These are phyloP conservation scores for Schizotus pectinicornis DNA, from an alignment of 2,888 invertebrate genomes.

Conservation along the genomic window DNA sequence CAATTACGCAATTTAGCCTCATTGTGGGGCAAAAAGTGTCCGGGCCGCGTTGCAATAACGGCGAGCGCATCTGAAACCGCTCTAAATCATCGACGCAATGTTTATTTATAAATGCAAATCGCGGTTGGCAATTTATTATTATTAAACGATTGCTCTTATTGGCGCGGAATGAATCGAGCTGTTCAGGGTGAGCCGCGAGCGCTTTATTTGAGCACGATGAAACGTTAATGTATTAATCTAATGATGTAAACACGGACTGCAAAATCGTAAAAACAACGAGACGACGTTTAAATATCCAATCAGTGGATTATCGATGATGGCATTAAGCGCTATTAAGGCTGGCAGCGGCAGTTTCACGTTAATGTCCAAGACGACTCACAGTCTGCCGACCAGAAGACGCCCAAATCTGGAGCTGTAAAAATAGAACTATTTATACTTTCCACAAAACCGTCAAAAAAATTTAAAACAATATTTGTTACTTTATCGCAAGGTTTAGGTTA, in stretches of 20 bases:
- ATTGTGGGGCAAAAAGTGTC: background rate
- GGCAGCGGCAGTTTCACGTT: too few relatives aligned
- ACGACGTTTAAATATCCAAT: too few relatives aligned
- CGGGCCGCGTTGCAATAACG: background rate
- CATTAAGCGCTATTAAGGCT: too few relatives aligned
- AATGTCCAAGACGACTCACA: too few relatives aligned
- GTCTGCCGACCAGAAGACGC: too few relatives aligned
- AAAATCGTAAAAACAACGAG: background rate
- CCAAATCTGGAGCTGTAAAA: too few relatives aligned
- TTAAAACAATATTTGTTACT: too few relatives aligned
- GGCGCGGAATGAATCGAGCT: constrained; percentile 23
- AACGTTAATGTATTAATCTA: constrained; percentile 28
- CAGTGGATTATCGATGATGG: too few relatives aligned
- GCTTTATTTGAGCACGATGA: constrained; percentile 23
- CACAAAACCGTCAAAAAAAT: too few relatives aligned
- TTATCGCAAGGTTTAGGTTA: too few relatives aligned
- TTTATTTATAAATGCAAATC: constrained; percentile 32
- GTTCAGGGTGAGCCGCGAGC: constrained; percentile 17
- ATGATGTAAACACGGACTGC: constrained; percentile 28
- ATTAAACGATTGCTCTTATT: constrained; percentile 25
- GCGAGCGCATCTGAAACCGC: constrained; percentile 24
- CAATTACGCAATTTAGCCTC: constrained; percentile 4
- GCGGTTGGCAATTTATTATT: constrained; percentile 27
- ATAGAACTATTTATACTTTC: too few relatives aligned
- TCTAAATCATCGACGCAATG: constrained; percentile 22